Percentiles rank a stretch among this genome's conserved stretches.
phyloP scores from a whole-genome alignment of 2,888 invertebrate species.

The Stratiomys singularior region DNA sequence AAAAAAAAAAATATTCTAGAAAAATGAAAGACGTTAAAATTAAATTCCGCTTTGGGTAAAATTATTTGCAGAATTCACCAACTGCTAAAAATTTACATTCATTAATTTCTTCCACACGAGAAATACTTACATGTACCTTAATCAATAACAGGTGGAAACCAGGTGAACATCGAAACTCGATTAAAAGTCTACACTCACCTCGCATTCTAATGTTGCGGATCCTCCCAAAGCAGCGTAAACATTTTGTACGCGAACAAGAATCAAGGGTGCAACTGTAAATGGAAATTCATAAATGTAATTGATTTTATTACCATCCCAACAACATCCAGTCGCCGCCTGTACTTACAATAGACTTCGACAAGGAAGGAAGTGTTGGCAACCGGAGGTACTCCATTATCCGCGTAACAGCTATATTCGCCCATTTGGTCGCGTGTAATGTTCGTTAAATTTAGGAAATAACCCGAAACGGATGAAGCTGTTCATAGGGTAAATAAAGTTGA shows the following conservation, averaged over 20 bases:
- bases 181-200: slow-evolving; percentile 65
- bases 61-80: no score
- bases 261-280: slow-evolving; percentile 81
- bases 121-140: no score
- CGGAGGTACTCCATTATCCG: slow-evolving; percentile 88
- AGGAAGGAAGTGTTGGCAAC: slow-evolving; percentile 81
- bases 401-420: slow-evolving; percentile 79
- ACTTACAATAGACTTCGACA: slow-evolving; percentile 91
- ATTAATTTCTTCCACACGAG: no score
- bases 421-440: slow-evolving; percentile 77
- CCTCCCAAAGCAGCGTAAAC: slow-evolving; percentile 77
- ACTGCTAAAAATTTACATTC: no score
- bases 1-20: no score
- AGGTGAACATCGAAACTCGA: no score
- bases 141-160: no score
- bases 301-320: slow-evolving; percentile 2
- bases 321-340: background rate
- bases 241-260: slow-evolving; percentile 80
- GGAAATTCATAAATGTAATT: slow-evolving; percentile 49
- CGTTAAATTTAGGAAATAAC: slow-evolving; percentile 81
- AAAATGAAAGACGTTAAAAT: no score
- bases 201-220: slow-evolving; percentile 80
- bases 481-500: slow-evolving; percentile 48
- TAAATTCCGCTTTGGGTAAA: no score
- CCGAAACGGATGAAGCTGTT: slow-evolving; percentile 77